Percentiles rank a stretch among this genome's conserved stretches.
Conservation (phyloP, 2,888 invertebrate species). For the Torymus aiolomorphi region DNA sequence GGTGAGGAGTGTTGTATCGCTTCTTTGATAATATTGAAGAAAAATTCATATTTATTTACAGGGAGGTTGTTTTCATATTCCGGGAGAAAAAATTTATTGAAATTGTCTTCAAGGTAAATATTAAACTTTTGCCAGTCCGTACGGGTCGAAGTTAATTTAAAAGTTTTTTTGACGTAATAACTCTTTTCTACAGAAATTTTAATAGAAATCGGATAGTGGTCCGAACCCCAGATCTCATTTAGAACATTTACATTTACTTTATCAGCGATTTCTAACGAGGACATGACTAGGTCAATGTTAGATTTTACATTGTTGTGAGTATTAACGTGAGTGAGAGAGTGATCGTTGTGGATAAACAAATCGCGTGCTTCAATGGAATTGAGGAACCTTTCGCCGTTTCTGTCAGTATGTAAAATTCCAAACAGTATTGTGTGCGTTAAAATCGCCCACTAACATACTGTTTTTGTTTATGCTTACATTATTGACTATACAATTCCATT, state of each 20-base stretch:
- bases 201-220: background rate
- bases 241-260: too few species aligned
- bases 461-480: background rate
- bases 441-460: slow-evolving; percentile 13
- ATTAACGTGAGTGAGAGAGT: background rate
- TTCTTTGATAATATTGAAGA: background rate
- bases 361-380: background rate
- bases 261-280: background rate
- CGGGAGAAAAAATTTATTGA: background rate
- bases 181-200: background rate
- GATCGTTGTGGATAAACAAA: background rate
- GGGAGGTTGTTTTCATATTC: background rate
- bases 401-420: slow-evolving; percentile 17
- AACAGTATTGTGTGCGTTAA: slow-evolving; percentile 13
- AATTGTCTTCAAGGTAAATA: background rate
- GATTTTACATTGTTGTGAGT: background rate
- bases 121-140: background rate
- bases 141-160: background rate
- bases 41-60: background rate
- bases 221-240: background rate
- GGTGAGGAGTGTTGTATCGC: background rate
- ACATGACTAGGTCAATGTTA: background rate
- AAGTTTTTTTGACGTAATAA: background rate
- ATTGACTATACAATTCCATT: slow-evolving; percentile 7
- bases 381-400: background rate